Percentiles rank a stretch among this genome's conserved stretches.
phyloP scores from a whole-genome alignment of 2,797 vertebrate species.

The Cyclura pinguis region DNA sequence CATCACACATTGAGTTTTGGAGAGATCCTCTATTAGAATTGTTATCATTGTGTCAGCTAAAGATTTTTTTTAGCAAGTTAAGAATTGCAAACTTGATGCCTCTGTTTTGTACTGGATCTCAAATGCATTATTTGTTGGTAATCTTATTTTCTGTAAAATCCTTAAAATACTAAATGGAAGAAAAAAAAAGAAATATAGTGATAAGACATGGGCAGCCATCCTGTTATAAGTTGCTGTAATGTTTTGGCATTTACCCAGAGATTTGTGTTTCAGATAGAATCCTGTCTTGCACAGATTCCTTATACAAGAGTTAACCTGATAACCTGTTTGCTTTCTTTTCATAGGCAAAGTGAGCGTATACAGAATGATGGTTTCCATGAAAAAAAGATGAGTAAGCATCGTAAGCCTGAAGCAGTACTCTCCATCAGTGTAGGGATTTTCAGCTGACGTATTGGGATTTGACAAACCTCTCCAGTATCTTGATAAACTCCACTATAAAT shows the following conservation, averaged over 20 bases:
- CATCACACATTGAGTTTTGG: no score
- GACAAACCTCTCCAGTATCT: not conserved
- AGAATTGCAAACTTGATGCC: no score
- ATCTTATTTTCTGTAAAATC: no score
- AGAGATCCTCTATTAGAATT: no score
- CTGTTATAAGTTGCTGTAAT: not conserved
- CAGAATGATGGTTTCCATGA: slow-evolving; percentile 31
- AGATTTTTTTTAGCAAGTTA: no score
- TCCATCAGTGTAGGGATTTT: slow-evolving; percentile 81
- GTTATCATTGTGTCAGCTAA: no score
- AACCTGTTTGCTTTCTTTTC: slow-evolving; percentile 6
- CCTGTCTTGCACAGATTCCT: not conserved
- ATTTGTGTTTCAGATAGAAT: not conserved
- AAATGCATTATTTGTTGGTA: no score
- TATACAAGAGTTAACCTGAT: not conserved
- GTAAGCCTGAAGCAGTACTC: slow-evolving; percentile 78
- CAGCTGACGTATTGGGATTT: slow-evolving; percentile 50
- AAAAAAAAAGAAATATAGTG: no score
- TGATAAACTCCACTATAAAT: not conserved
- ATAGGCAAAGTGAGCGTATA: slow-evolving; percentile 42
- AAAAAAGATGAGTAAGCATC: slow-evolving; percentile 30
- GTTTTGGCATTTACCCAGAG: not conserved
- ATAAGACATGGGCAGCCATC: not conserved
- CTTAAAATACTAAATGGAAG: no score
- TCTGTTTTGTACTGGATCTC: no score